A percentile compares a stretch with the other conserved stretches of the same genome.
These are phyloP conservation scores for Cecidostiba fungosa DNA, from an alignment of 2,888 invertebrate species.

Conservation along the genomic window DNA sequence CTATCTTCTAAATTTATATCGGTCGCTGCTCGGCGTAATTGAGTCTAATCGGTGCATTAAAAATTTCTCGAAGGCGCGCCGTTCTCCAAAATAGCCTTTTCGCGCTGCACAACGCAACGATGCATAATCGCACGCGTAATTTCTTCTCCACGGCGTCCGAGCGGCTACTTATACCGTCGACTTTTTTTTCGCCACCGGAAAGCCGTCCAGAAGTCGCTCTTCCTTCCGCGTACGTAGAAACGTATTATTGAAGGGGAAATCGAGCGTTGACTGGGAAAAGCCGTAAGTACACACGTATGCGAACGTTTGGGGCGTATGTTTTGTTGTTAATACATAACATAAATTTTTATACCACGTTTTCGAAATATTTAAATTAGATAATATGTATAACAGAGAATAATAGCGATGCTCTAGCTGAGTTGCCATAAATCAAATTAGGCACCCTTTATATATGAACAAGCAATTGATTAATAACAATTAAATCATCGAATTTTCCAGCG, in stretches of 20 bases:
- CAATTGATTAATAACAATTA: too few relatives aligned
- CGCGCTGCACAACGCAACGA: constrained; percentile 2
- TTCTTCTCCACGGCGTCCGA: constrained; percentile 17
- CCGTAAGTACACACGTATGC: neutral
- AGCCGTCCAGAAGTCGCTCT: constrained; percentile 37
- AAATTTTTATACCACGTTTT: neutral
- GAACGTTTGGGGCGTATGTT: neutral
- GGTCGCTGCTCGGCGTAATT: neutral
- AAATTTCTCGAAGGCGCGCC: constrained; percentile 3
- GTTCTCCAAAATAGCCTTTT: neutral
- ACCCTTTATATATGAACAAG: too few relatives aligned
- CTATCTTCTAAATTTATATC: neutral
- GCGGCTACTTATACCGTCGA: neutral
- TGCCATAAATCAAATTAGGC: too few relatives aligned
- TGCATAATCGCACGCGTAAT: constrained; percentile 50
- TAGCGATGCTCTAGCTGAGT: too few relatives aligned
- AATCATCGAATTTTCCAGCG: constrained; percentile 80
- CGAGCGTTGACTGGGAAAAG: neutral
- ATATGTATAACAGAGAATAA: too few relatives aligned
- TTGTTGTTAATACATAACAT: neutral
- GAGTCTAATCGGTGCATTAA: neutral
- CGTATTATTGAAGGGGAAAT: constrained; percentile 33
- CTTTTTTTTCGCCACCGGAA: constrained; percentile 29
- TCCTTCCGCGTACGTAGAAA: constrained; percentile 53
- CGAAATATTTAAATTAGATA: too few relatives aligned